These are phyloP conservation scores for Anoncus sp. DNA, from an alignment of 2,888 invertebrate genomes.

Conservation along the genomic window DNA sequence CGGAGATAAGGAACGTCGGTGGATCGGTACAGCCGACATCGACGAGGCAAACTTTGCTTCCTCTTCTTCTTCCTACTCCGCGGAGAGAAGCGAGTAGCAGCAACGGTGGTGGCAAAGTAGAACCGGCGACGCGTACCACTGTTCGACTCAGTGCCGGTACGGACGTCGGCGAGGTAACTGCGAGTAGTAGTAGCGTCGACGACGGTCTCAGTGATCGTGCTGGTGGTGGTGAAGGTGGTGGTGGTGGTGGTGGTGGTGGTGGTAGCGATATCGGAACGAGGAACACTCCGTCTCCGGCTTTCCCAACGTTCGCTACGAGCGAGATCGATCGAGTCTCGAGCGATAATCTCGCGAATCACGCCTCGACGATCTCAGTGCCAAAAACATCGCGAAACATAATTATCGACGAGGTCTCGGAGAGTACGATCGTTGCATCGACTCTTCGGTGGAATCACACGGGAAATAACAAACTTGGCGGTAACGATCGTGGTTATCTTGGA, in stretches of 20 bases:
- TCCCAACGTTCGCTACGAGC: slow-evolving; percentile 28
- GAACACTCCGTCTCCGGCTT: slow-evolving; percentile 33
- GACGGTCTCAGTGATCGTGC: slow-evolving; percentile 19
- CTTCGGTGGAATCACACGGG: slow-evolving; percentile 73
- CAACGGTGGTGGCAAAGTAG: slow-evolving; percentile 66
- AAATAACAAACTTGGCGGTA: slow-evolving; percentile 25
- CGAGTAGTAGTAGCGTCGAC: slow-evolving; percentile 39
- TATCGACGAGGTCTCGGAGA: slow-evolving; percentile 37
- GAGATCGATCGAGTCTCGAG: slow-evolving; percentile 40
- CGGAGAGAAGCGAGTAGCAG: slow-evolving; percentile 45
- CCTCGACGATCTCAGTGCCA: slow-evolving; percentile 26
- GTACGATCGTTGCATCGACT: slow-evolving; percentile 47
- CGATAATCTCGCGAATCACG: slow-evolving; percentile 14
- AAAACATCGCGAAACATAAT: neutral
- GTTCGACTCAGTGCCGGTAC: slow-evolving; percentile 81
- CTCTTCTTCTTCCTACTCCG: slow-evolving; percentile 75
- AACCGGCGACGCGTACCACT: slow-evolving; percentile 75
- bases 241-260: slow-evolving; percentile 30
- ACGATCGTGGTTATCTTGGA: slow-evolving; percentile 68
- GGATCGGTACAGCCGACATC: slow-evolving; percentile 63
- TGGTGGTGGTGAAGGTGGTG: slow-evolving; percentile 38
- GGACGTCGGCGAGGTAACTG: slow-evolving; percentile 79
- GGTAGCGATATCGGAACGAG: slow-evolving; percentile 47
- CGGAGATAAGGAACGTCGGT: slow-evolving; percentile 66
- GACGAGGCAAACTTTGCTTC: slow-evolving; percentile 60